A percentile compares a stretch with the other conserved stretches of the same genome.
These are phyloP conservation scores for Botrylloides violaceus DNA, from an alignment of 23 tunicate species.

Conservation along the genomic window DNA sequence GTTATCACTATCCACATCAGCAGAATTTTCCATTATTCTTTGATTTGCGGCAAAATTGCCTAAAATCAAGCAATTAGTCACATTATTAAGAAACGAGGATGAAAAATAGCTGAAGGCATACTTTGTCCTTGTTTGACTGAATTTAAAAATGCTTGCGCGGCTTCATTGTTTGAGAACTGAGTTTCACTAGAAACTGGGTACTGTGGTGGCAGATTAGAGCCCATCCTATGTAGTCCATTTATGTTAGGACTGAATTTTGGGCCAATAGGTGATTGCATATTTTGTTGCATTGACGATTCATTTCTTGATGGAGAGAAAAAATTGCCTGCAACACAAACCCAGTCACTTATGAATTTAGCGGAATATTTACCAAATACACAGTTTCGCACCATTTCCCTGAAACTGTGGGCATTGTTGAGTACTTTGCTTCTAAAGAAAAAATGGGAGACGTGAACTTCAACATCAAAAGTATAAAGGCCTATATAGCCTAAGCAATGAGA, in stretches of 20 bases:
- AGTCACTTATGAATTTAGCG: too few species aligned
- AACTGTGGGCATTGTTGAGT: background rate
- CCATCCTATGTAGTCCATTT: background rate
- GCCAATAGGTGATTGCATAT: background rate
- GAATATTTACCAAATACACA: too few species aligned
- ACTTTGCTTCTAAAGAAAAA: background rate
- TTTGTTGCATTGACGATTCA: background rate
- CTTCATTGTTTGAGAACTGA: background rate
- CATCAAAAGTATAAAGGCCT: too few species aligned
- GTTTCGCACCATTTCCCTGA: background rate
- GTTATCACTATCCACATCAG: conserved; percentile 6
- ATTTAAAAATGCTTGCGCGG: background rate
- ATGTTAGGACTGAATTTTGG: background rate
- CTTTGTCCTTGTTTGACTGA: background rate
- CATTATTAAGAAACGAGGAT: too few species aligned
- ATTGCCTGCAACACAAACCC: background rate
- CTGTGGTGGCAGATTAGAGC: background rate
- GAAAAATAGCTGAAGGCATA: too few species aligned
- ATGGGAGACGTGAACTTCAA: too few species aligned
- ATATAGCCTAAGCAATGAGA: too few species aligned
- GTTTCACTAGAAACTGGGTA: background rate
- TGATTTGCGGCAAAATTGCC: too few species aligned
- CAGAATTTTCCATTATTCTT: background rate
- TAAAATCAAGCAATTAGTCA: too few species aligned
- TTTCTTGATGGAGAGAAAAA: background rate